Evolutionary conservation across 92 coral and sea anemone species (phyloP), one percentile per base, ranked within the genome.

Genomic region (Zoanthus sociatus): DNA sequence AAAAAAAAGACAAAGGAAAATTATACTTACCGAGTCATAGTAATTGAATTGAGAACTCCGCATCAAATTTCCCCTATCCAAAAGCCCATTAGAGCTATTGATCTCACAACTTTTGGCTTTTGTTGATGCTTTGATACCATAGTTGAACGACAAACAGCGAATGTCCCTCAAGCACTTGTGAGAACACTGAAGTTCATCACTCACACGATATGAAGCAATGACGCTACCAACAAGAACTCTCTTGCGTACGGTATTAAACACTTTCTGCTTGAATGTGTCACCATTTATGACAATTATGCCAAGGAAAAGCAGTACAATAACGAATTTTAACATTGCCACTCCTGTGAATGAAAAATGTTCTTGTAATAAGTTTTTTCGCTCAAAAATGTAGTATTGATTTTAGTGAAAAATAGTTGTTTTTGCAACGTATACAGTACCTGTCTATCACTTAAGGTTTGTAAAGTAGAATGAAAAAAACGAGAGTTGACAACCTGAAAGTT

Each of bases 181-280:
- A 32, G 77, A 72, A 12, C 77, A 72, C 77, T 72, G 48, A 30
- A 72, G 77, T 31, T 72, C 77, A 12, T 72, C 50, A 7, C 77
- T 5, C n/a, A 72, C 77, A 32, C 7, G 77, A 37, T 72, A 72
- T 72, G 50, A 6, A 37, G 77, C 77, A 33, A 72, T 32, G 16
- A 45, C 77, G 77, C 50, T 9, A 31, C 77, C 77, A 72, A 37
- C 77, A 32, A 72, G 77, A 72, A 37, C 77, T 3, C 16, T 7
- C 5, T 72, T 13, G 47, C 0, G 77, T 72, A 72, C 20, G 17
- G 16, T 72, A 72, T 72, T 17, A 26, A 70, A 70, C 31, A 70
- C 6, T 26, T 70, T 70, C 75, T 70, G 32, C 75, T 26, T 70
- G 15, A 70, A n/a, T 70, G 14, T 14, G 42, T 70, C 75, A 48